phyloP scores from a whole-genome alignment of 2,113 vertebrate genomes.

The Bubo scandiacus region DNA sequence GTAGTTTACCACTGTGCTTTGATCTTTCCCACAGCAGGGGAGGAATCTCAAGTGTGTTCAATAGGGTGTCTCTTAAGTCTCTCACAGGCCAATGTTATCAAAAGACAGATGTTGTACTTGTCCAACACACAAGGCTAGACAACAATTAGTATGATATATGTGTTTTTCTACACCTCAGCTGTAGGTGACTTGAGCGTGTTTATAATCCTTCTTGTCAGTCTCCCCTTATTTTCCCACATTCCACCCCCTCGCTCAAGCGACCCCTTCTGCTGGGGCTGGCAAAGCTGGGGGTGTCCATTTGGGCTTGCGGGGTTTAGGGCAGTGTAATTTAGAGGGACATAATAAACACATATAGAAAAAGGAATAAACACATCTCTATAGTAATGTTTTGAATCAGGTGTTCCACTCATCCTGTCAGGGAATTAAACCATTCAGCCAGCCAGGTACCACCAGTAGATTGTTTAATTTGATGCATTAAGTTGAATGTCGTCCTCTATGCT shows the following conservation, averaged over 20 bases:
- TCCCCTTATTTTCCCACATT: not conserved
- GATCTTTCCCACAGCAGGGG: too few relatives aligned
- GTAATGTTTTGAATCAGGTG: not conserved
- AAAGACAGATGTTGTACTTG: too few relatives aligned
- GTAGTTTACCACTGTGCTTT: too few relatives aligned
- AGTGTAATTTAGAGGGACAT: not conserved
- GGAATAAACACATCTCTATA: not conserved
- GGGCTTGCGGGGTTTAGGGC: not conserved
- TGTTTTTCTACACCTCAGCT: too few relatives aligned
- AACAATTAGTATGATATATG: too few relatives aligned
- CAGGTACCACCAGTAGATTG: not conserved
- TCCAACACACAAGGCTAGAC: too few relatives aligned
- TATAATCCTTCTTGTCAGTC: not conserved
- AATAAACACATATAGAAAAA: not conserved
- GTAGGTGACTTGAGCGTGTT: not conserved
- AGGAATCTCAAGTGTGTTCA: too few relatives aligned
- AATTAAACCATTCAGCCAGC: not conserved
- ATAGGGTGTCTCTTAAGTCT: too few relatives aligned
- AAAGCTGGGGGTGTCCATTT: not conserved
- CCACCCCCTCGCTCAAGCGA: not conserved
- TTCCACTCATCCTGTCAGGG: not conserved
- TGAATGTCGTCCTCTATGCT: not conserved
- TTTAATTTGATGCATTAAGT: not conserved
- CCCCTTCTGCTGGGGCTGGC: not conserved
- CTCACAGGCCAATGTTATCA: too few relatives aligned